These are phyloP conservation scores for Setophaga petechia DNA, from an alignment of 2,113 vertebrate species.

Conservation along the genomic window DNA sequence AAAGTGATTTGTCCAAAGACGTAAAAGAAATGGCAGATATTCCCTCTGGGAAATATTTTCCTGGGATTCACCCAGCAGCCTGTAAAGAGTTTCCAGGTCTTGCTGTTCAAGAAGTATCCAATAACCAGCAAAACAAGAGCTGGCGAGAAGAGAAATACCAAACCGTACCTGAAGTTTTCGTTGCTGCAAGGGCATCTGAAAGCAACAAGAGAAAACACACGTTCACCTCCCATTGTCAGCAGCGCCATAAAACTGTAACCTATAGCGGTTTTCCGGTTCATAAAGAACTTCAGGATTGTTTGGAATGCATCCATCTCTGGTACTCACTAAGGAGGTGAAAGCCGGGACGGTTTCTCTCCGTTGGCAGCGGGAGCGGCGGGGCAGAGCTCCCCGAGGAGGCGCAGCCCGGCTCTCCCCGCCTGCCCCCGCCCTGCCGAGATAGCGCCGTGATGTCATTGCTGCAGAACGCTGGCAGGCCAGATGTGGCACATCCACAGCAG, in stretches of 20 bases:
- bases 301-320: slow-evolving; percentile 85
- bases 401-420: neutral
- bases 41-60: slow-evolving; percentile 69
- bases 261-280: slow-evolving; percentile 85
- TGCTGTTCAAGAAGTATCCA: slow-evolving; percentile 82
- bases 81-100: slow-evolving; percentile 88
- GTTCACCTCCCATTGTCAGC: slow-evolving; percentile 87
- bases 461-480: neutral
- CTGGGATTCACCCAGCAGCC: slow-evolving; percentile 85
- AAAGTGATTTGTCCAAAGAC: slow-evolving; percentile 70
- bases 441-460: neutral
- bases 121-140: slow-evolving; percentile 84
- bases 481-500: neutral
- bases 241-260: slow-evolving; percentile 93
- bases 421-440: neutral
- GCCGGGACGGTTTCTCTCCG: fast-evolving
- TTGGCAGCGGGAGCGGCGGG: neutral
- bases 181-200: slow-evolving; percentile 92
- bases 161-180: slow-evolving; percentile 85
- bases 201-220: slow-evolving; percentile 87
- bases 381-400: slow-evolving; percentile 20
- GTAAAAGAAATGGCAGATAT: slow-evolving; percentile 59
- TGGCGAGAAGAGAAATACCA: slow-evolving; percentile 87
- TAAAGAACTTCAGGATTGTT: slow-evolving; percentile 81
- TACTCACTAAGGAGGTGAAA: neutral